Evolutionary conservation across 2,797 vertebrate species (phyloP).

Genomic region (Enoplosus armatus): DNA sequence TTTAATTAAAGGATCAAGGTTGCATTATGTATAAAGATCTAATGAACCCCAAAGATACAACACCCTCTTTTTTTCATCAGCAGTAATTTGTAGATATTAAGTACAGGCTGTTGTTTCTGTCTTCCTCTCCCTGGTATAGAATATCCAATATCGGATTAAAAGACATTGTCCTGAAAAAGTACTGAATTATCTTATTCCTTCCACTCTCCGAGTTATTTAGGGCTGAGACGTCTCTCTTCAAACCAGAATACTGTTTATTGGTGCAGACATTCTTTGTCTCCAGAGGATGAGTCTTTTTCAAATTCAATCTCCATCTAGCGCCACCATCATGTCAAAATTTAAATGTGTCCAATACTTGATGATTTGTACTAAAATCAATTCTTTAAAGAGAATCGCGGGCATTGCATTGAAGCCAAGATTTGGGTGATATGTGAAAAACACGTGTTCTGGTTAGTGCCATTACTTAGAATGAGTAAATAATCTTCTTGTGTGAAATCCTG

Average conservation of each 20-base stretch:
- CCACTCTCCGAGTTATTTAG: background rate
- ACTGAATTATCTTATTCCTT: too few species aligned
- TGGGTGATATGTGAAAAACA: background rate
- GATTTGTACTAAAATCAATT: background rate
- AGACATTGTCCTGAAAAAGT: too few species aligned
- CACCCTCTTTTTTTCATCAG: conserved; percentile 8
- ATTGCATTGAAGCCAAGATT: background rate
- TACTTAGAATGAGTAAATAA: background rate
- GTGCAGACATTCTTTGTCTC: too few species aligned
- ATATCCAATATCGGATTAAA: background rate
- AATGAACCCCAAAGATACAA: conserved; percentile 41
- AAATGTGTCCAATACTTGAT: too few species aligned
- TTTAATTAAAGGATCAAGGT: conserved; percentile 48
- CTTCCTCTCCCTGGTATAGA: background rate
- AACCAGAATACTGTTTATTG: background rate
- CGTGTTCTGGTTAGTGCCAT: too few species aligned
- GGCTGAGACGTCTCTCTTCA: background rate
- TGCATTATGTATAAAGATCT: conserved; percentile 51
- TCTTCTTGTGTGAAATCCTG: background rate
- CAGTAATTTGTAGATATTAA: conserved; percentile 23
- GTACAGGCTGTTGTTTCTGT: background rate
- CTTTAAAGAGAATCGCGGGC: background rate
- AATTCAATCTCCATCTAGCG: too few species aligned
- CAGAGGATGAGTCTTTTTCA: too few species aligned
- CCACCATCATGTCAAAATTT: too few species aligned